Evolutionary conservation across 2,797 vertebrate species (phyloP).

Genomic region (Helostoma temminkii): DNA sequence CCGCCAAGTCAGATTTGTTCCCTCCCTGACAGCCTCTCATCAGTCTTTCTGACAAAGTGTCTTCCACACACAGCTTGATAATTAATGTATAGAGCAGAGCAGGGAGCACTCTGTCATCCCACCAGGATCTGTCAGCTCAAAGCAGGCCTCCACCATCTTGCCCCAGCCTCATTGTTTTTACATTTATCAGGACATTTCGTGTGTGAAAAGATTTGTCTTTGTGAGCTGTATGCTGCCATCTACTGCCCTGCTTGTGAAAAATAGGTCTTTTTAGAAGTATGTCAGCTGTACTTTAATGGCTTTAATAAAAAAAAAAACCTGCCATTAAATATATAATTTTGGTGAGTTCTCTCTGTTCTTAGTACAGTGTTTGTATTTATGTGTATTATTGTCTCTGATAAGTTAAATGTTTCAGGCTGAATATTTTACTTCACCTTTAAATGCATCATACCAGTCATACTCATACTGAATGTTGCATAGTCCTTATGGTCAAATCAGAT

Average conservation of each 20-base stretch:
- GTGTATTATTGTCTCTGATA: background rate
- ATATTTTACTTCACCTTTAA: background rate
- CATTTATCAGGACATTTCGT: slow-evolving; percentile 71
- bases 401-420: background rate
- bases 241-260: slow-evolving; percentile 1
- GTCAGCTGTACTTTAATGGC: background rate
- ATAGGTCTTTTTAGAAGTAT: background rate
- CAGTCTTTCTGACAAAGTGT: slow-evolving; percentile 84
- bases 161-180: slow-evolving; percentile 55
- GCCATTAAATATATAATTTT: background rate
- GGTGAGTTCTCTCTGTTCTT: background rate
- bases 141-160: slow-evolving; percentile 56
- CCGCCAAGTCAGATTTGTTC: slow-evolving; percentile 78
- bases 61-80: slow-evolving; percentile 79
- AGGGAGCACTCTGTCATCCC: slow-evolving; percentile 80
- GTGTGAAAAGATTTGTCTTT: background rate
- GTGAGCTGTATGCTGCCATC: slow-evolving; percentile 38
- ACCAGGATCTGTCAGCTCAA: slow-evolving; percentile 66
- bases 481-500: background rate
- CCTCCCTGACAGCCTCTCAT: slow-evolving; percentile 75
- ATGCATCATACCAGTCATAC: no score
- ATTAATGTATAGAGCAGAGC: slow-evolving; percentile 80
- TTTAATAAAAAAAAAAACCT: background rate
- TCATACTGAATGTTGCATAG: no score
- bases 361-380: background rate